Evolutionary conservation across 1,140 invertebrate species (phyloP), one percentile per base, ranked within the genome.

Genomic region (Drosophila sp.): DNA sequence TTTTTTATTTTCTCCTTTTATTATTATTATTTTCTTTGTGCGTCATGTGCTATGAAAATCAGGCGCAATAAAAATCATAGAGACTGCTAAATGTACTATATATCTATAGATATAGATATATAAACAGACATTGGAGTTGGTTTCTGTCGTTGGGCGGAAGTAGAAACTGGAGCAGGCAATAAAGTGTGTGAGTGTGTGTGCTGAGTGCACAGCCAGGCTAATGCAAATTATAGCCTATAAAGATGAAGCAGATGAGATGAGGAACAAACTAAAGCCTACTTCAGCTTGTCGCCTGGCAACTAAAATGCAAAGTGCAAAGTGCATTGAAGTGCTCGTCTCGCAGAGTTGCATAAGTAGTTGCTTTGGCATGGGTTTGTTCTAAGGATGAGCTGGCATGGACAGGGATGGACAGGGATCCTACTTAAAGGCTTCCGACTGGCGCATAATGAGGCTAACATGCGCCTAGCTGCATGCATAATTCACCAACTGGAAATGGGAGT

Each of bases 141-240:
- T 11, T 34, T 7, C 62, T 77, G 57, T 58, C 71, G 63, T 59
- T 36, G 34, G 51, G 63, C 64, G 66, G 54, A 64, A 79, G 74
- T 83, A 51, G 64, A 83, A 82, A 83, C 56, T 82, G 76, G 80
- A 83, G 76, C 80, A 82, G 54, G 53, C 65, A 45, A 32, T 40
- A 38, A 27, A 11, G 27, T 7, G 13, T 38, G 25, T 27, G 54
- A 40, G 51, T 61, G 43, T 63, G 51, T 66, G 48, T 32, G 65
- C 43, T 78, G 82, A 82, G 81, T 78, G 78, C 75, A 75, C 76
- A 87, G 83, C 69, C 82, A 87, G 82, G 83, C 83, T 87, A 87
- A 87, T 87, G 82, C 83, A 87, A 87, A 87, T 87, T 87, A 89
- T 81, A 79, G 82, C 82, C 81, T 89, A 87, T 89, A 82, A 87